These are phyloP conservation scores for Holcopasites calliopsidis DNA, from an alignment of 1,140 invertebrate species.

Conservation along the genomic window DNA sequence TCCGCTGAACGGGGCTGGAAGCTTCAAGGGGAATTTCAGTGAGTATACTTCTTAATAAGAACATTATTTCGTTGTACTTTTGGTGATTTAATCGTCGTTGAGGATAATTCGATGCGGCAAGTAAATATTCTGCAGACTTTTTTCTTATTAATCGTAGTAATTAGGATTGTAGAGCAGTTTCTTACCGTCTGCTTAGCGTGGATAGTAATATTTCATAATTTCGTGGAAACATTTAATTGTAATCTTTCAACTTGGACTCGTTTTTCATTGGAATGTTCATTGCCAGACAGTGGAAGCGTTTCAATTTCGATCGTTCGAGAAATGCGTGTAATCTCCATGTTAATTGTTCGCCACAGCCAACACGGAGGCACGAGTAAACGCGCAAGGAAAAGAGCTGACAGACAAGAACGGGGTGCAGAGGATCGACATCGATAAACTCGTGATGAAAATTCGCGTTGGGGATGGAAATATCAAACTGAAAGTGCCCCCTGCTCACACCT, in stretches of 20 bases:
- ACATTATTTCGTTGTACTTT: background rate
- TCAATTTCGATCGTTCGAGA: no score
- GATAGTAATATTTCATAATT: no score
- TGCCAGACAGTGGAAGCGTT: no score
- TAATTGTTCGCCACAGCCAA: slow-evolving; percentile 76
- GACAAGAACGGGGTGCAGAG: slow-evolving; percentile 82
- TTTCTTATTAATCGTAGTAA: no score
- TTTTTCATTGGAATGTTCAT: no score
- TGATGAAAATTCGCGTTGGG: slow-evolving; percentile 82
- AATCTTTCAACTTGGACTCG: no score
- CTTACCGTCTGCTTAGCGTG: no score
- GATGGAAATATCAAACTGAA: slow-evolving; percentile 81
- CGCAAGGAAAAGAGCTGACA: slow-evolving; percentile 80
- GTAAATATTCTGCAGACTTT: no score
- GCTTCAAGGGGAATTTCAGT: slow-evolving; percentile 86
- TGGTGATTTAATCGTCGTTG: background rate
- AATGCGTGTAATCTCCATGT: no score
- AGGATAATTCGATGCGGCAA: no score
- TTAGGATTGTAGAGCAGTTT: no score
- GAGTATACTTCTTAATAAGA: slow-evolving; percentile 76
- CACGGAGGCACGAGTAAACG: slow-evolving; percentile 80
- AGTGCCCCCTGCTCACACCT: slow-evolving; percentile 71
- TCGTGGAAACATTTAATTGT: no score
- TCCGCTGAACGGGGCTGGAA: slow-evolving; percentile 84
- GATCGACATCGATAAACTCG: slow-evolving; percentile 82